A percentile compares a stretch with the other conserved stretches of the same genome.
These are phyloP conservation scores for Clarias fuscus DNA, from an alignment of 2,797 vertebrate genomes.

Conservation along the genomic window DNA sequence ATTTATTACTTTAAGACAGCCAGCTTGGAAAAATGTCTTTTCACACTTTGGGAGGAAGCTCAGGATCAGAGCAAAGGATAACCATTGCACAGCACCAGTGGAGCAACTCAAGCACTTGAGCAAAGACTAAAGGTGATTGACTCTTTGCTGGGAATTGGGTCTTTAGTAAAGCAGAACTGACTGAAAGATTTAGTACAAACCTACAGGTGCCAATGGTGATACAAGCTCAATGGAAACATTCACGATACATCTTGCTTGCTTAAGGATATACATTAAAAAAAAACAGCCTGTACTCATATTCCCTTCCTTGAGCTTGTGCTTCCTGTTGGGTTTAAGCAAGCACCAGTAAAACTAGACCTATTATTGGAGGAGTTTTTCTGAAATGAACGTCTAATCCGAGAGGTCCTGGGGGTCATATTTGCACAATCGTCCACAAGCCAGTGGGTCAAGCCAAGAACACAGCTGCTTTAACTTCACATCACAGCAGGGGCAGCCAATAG, in stretches of 20 bases:
- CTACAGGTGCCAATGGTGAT: background rate
- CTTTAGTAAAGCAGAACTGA: background rate
- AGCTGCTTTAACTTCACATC: conserved; percentile 57
- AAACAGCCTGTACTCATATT: conserved; percentile 1
- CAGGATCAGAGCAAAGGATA: background rate
- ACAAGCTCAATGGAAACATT: background rate
- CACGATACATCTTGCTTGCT: conserved; percentile 45
- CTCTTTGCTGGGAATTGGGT: background rate
- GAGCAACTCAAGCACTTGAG: background rate
- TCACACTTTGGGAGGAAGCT: background rate
- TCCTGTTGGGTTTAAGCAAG: conserved; percentile 41
- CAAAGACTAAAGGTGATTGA: background rate
- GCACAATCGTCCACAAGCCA: conserved; percentile 29
- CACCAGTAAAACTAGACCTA: background rate
- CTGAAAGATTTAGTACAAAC: background rate
- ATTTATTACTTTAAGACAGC: background rate
- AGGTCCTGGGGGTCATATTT: conserved; percentile 39
- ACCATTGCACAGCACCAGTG: background rate
- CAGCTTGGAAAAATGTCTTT: background rate
- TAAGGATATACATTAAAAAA: conserved; percentile 63
- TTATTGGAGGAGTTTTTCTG: conserved; percentile 40
- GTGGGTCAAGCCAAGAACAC: conserved; percentile 40
- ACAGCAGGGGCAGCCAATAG: conserved; percentile 41
- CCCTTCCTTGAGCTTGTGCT: conserved; percentile 19
- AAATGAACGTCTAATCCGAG: conserved; percentile 41